phyloP scores from a whole-genome alignment of 2,113 vertebrate species.

The Prunella himalayana region DNA sequence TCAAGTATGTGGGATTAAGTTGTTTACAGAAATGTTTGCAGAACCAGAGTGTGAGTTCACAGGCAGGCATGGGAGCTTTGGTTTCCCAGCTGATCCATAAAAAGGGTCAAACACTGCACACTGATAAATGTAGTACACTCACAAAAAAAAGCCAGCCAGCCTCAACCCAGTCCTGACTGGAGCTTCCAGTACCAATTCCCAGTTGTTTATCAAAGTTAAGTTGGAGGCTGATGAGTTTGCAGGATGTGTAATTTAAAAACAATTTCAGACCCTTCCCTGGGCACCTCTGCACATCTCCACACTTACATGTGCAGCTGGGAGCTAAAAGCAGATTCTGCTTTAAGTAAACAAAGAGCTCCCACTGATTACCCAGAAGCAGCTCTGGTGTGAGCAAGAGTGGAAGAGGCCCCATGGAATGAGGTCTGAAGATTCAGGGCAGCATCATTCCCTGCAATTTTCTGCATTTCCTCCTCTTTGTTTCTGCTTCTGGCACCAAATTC shows the following conservation, averaged over 20 bases:
- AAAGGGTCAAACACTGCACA: neutral
- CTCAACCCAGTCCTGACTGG: neutral
- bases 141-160: neutral
- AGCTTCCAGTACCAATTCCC: neutral
- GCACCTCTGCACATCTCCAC: neutral
- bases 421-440: neutral
- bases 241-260: neutral
- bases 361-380: neutral
- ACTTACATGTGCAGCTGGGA: fast-evolving
- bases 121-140: neutral
- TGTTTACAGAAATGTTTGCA: conserved; percentile 47
- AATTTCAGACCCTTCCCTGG: neutral
- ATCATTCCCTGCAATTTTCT: neutral
- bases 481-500: neutral
- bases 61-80: conserved; percentile 33
- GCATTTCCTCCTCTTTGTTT: neutral
- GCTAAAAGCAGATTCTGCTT: neutral
- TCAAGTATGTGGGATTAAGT: conserved; percentile 49
- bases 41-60: conserved; percentile 14
- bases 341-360: neutral
- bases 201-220: neutral
- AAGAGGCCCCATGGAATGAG: neutral
- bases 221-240: neutral
- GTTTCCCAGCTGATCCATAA: conserved; percentile 33
- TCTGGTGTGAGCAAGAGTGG: neutral